Conservation (phyloP, 2,113 vertebrate genomes). For the Colaptes auratus region DNA sequence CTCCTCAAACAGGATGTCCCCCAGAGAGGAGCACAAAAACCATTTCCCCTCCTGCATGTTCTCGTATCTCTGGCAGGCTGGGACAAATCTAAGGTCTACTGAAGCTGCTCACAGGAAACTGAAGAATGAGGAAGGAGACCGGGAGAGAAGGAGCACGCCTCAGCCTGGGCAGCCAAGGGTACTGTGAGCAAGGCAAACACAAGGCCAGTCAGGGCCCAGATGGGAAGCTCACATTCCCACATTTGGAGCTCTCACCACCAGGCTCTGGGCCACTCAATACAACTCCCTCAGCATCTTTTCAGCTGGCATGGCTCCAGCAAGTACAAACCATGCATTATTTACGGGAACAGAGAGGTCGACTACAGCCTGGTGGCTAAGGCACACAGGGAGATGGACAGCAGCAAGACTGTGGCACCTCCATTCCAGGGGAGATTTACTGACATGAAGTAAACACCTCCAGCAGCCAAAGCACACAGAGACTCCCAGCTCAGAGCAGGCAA, state of each 20-base stretch:
- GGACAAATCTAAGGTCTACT: not conserved
- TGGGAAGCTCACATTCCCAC: not conserved
- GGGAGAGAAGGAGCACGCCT: rapidly evolving
- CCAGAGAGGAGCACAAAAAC: not conserved
- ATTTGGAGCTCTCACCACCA: not conserved
- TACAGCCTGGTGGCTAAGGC: not conserved
- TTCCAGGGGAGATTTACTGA: not conserved
- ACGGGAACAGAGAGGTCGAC: not conserved
- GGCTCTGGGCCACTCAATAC: not conserved
- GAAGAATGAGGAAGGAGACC: not conserved
- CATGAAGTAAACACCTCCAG: not conserved
- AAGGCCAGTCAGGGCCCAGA: not conserved
- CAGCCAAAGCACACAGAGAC: not conserved
- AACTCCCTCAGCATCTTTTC: not conserved
- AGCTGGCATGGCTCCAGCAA: not conserved
- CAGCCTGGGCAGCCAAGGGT: not conserved
- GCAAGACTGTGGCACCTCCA: not conserved
- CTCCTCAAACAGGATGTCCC: not conserved
- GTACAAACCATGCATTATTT: not conserved
- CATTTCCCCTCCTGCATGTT: not conserved
- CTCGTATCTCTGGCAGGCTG: not conserved
- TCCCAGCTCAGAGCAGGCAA: not conserved
- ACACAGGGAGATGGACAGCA: not conserved
- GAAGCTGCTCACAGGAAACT: not conserved
- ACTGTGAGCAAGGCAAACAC: not conserved